Evolutionary conservation across 1,140 invertebrate genomes (phyloP), one percentile per base, ranked within the genome.

Genomic region (Archivesica marissinica): DNA sequence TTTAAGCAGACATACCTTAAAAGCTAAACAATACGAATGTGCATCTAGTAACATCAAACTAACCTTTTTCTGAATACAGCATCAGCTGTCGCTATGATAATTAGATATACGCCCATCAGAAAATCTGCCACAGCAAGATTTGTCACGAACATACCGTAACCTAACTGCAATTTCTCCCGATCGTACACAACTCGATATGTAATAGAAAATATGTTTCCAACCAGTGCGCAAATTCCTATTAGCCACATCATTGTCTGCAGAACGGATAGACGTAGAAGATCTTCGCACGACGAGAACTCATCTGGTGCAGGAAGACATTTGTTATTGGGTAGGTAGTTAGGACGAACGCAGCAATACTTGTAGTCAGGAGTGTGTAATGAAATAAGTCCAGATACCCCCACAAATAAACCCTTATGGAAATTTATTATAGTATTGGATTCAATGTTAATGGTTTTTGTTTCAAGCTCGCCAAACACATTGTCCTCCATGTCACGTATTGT

Each of bases 91-190:
- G 88, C 92, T 33, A 92, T 92, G 13, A 91, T 88, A 17, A 91
- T 25, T 50, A 93, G 28, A 59, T 92, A 93, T 0, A 92, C 38
- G 1, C 92, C 92, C 92, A 93, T 93, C 2, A 92, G 56, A 47
- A 92, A 87, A 61, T 93, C 92, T 4, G 92, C 87, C 1, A 90
- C 15, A 23, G 83, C 87, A 9, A 93, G 74, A 87, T 91, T 92
- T n/a, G 86, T 82, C 3, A 92, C 87, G 59, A 92, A 88, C 6
- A 89, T 79, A 23, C 86, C 87, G 81, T 89, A 86, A n/a, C 88
- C 84, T 47, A 81, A 85, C 23, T 81, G 80, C 0, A 87, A 52
- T n/a, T 54, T 74, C 9, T 76, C 30, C n/a, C 82, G 72, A 56
- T 88, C 78, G 89, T 77, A 47, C 56, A 35, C 20, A 87, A 15